These are phyloP conservation scores for Zygothrica quintamaculata DNA, from an alignment of 2,888 invertebrate species.

Conservation along the genomic window DNA sequence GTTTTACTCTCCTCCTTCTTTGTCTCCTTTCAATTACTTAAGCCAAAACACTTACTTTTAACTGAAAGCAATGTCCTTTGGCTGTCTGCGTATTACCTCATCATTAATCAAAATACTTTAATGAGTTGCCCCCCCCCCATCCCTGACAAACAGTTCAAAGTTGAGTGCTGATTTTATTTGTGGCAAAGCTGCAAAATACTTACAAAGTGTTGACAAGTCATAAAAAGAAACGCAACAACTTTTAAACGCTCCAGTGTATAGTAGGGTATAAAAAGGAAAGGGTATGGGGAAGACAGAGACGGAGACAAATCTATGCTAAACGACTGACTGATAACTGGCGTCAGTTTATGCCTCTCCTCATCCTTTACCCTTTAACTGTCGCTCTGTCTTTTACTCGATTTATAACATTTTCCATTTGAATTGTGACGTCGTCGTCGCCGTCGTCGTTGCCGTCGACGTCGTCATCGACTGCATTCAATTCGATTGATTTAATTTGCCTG, in stretches of 20 bases:
- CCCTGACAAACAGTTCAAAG: constrained; percentile 29
- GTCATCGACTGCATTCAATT: constrained; percentile 73
- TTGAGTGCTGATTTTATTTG: constrained; percentile 16
- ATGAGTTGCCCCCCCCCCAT: constrained; percentile 36
- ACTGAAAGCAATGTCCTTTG: constrained; percentile 6
- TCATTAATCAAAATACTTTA: constrained; percentile 70
- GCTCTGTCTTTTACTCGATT: constrained; percentile 41
- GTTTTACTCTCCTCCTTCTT: too few relatives aligned
- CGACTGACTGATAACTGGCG: constrained; percentile 59
- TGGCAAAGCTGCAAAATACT: background rate
- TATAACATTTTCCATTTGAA: constrained; percentile 78
- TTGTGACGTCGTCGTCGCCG: too few relatives aligned
- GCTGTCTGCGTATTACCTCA: constrained; percentile 3
- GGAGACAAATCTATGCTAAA: constrained; percentile 65
- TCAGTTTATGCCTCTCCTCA: constrained; percentile 25
- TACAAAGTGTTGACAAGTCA: constrained; percentile 61
- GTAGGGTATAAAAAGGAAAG: constrained; percentile 33
- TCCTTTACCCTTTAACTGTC: background rate
- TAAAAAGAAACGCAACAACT: constrained; percentile 47
- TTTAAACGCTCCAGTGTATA: constrained; percentile 11
- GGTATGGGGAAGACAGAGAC: too few relatives aligned
- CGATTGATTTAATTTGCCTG: constrained; percentile 77
- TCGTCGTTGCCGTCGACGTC: too few relatives aligned
- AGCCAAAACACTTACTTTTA: too few relatives aligned
- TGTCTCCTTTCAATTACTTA: too few relatives aligned